Evolutionary conservation across 1,140 invertebrate species (phyloP).

Genomic region (Drosophila neocordata): DNA sequence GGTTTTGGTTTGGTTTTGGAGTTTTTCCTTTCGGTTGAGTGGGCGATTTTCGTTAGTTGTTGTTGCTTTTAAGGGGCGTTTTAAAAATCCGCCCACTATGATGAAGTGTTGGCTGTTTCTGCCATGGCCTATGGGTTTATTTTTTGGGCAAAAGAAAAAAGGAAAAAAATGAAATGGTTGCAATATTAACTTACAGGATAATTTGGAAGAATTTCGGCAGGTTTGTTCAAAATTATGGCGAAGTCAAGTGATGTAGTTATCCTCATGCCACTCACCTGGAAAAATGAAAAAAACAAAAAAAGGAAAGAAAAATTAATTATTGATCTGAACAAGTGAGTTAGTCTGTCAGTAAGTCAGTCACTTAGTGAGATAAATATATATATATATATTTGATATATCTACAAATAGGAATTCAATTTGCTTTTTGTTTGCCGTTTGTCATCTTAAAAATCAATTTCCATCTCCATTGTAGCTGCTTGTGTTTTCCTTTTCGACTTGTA

Average conservation of each 20-base stretch:
- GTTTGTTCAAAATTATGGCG: not conserved
- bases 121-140: slow-evolving; percentile 33
- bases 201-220: slow-evolving; percentile 18
- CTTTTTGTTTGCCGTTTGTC: not conserved
- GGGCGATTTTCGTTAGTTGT: slow-evolving; percentile 57
- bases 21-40: slow-evolving; percentile 45
- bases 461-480: not conserved
- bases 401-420: not conserved
- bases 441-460: slow-evolving; percentile 16
- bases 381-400: not conserved
- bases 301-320: slow-evolving; percentile 40
- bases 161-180: not conserved
- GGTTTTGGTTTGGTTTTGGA: not conserved
- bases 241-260: slow-evolving; percentile 14
- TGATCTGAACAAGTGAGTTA: slow-evolving; percentile 18
- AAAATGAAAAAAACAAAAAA: slow-evolving; percentile 21
- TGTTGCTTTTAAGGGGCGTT: slow-evolving; percentile 6
- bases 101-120: slow-evolving; percentile 42
- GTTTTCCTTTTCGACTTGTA: not conserved
- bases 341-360: not conserved
- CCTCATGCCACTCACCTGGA: slow-evolving; percentile 60
- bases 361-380: not conserved
- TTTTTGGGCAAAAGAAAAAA: not conserved
- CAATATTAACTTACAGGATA: slow-evolving; percentile 58
- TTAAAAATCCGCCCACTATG: slow-evolving; percentile 1